Evolutionary conservation across 2,888 invertebrate genomes (phyloP).

Genomic region (Daptonema setosum): DNA sequence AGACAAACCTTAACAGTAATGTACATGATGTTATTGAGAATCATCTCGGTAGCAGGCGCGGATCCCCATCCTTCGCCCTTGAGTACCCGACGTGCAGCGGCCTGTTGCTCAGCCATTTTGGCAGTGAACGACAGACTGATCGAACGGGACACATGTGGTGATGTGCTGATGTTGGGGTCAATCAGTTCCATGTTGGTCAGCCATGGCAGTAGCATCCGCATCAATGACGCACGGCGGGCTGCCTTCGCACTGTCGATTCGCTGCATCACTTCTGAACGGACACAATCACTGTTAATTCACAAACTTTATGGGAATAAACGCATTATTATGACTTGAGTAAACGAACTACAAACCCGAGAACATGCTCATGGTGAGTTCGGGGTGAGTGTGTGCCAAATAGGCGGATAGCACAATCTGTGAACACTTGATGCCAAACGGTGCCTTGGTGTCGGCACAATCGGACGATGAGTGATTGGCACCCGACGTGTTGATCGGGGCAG

Average conservation of each 20-base stretch:
- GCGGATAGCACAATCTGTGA: slow-evolving; percentile 64
- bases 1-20: slow-evolving; percentile 48
- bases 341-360: slow-evolving; percentile 63
- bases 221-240: slow-evolving; percentile 65
- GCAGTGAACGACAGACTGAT: slow-evolving; percentile 24
- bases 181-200: slow-evolving; percentile 92
- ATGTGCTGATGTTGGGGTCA: slow-evolving; percentile 56
- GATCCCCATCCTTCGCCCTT: slow-evolving; percentile 88
- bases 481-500: no score
- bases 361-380: slow-evolving; percentile 95
- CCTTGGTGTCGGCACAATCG: not conserved
- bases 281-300: slow-evolving; percentile 7
- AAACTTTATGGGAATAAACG: not conserved
- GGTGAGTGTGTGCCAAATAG: slow-evolving; percentile 75
- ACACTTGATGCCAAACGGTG: not conserved
- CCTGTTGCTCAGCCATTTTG: slow-evolving; percentile 29
- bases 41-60: slow-evolving; percentile 97
- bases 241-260: slow-evolving; percentile 83
- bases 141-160: slow-evolving; percentile 9
- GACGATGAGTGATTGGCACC: not conserved
- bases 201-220: slow-evolving; percentile 87
- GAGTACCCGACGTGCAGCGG: slow-evolving; percentile 35
- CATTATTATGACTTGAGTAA: no score
- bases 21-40: slow-evolving; percentile 90
- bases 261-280: slow-evolving; percentile 77